Evolutionary conservation across 2,888 invertebrate species (phyloP).

Genomic region (Arrhopalites spinosus): DNA sequence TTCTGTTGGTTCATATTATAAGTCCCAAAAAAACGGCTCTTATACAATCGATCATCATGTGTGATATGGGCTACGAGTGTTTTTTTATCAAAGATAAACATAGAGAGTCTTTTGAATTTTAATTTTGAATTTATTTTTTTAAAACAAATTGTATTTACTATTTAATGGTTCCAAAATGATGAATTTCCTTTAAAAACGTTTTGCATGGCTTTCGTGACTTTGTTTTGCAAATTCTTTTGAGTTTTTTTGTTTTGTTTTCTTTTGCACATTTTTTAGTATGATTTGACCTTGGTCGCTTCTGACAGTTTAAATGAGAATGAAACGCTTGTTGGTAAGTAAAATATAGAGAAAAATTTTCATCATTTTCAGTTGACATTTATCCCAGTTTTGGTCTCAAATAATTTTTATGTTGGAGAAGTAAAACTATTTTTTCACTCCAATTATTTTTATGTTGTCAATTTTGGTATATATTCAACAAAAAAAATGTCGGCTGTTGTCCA

Average conservation of each 20-base stretch:
- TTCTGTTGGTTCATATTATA: too few species aligned
- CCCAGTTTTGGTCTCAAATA: neutral
- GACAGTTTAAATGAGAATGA: slow-evolving; percentile 88
- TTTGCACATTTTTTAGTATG: slow-evolving; percentile 76
- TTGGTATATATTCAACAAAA: neutral
- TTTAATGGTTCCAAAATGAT: too few species aligned
- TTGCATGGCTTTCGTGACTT: slow-evolving; percentile 33
- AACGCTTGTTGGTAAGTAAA: slow-evolving; percentile 77
- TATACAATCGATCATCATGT: slow-evolving; percentile 1
- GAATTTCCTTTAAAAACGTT: too few species aligned
- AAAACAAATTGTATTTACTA: too few species aligned
- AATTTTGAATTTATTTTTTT: too few species aligned
- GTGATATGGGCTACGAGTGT: neutral
- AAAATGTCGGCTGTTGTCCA: neutral
- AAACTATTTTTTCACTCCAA: slow-evolving; percentile 3
- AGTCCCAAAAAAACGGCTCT: too few species aligned
- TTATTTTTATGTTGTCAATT: slow-evolving; percentile 21
- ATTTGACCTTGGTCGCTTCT: slow-evolving; percentile 85
- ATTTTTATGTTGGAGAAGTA: slow-evolving; percentile 18
- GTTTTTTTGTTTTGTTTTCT: slow-evolving; percentile 43
- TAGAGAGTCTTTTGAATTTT: too few species aligned
- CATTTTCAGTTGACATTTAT: slow-evolving; percentile 11
- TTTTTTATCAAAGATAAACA: too few species aligned
- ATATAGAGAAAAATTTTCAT: slow-evolving; percentile 46
- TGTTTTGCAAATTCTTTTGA: slow-evolving; percentile 25